These are phyloP conservation scores for Cyanoderma ruficeps DNA, from an alignment of 2,113 vertebrate species.

Conservation along the genomic window DNA sequence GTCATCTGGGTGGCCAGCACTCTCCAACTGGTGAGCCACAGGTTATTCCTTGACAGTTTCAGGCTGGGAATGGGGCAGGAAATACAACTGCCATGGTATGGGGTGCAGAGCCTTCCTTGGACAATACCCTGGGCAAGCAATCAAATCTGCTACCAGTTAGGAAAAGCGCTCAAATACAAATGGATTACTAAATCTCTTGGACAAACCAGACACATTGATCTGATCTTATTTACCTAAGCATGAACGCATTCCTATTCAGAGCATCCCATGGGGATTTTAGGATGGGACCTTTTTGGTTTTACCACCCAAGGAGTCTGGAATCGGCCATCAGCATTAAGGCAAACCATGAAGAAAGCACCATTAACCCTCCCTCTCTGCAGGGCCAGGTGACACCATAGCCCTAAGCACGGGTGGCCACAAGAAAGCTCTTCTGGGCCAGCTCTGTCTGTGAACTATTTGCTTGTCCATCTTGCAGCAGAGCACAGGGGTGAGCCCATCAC, in stretches of 20 bases:
- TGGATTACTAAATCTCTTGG: not conserved
- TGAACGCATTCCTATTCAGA: not conserved
- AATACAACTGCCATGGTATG: not conserved
- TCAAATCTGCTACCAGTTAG: not conserved
- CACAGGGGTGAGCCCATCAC: fast-evolving
- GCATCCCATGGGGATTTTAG: not conserved
- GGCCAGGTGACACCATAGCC: not conserved
- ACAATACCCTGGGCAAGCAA: not conserved
- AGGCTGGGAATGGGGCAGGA: not conserved
- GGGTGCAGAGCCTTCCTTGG: not conserved
- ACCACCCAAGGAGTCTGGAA: not conserved
- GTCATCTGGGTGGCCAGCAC: not conserved
- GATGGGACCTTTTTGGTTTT: not conserved
- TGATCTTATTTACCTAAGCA: not conserved
- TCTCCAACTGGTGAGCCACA: not conserved
- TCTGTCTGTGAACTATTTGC: not conserved
- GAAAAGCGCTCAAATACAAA: not conserved
- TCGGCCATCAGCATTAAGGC: fast-evolving
- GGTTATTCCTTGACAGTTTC: not conserved
- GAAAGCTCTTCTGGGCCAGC: not conserved
- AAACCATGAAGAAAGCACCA: not conserved
- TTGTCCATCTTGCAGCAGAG: not conserved
- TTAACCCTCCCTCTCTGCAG: not conserved
- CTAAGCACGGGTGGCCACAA: not conserved
- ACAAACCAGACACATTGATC: not conserved